Base-by-base conservation (phyloP, 2,888 invertebrate genomes). In the Lithosia quadra region DNA sequence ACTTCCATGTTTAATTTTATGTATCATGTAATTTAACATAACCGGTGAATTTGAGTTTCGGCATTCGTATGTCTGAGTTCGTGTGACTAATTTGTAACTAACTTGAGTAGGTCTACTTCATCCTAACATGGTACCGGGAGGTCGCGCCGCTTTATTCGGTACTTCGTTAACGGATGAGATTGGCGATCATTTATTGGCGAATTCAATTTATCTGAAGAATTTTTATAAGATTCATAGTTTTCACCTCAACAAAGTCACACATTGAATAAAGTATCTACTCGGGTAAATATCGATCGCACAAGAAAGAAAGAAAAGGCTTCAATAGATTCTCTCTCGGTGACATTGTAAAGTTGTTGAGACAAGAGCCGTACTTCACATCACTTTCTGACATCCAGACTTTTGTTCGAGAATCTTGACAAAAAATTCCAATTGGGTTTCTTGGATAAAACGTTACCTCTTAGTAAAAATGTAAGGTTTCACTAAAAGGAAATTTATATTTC, bases 261-360 rank as follows among this genome's bases (percentile, higher is more conserved):
- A 34, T 56, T n/a, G 60, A 9, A 43, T 18, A 18, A 49, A 18
- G 18, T 18, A 33, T 5, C 5, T 59, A 63, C 49, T 56, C 18
- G 28, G 59, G 57, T 43, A 61, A 59, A 57, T 60, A 78, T 73
- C 21, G 79, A 76, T 67, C 66, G 56, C 34, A 62, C 28, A 49
- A 34, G 56, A 49, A 36, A n/a, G n/a, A n/a, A n/a, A n/a, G n/a
- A 67, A 22, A 33, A 34, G 43, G 13, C 60, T 39, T 56, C 60
- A 67, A 69, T 73, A 67, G 43, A 49, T 67, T 66, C 69, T 78
- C 69, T 63, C 58, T 59, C n/a, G 33, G n/a, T 68, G 66, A 69
- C 69, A 76, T 77, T 76, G 63, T 76, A 53, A 63, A 68, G 61
- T 61, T 58, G 21, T 69, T 65, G 69, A 70, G 68, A 39, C 67